Evolutionary conservation across 2,797 vertebrate species (phyloP), one percentile per base, ranked within the genome.

Genomic region (Hoplostethus atlanticus): DNA sequence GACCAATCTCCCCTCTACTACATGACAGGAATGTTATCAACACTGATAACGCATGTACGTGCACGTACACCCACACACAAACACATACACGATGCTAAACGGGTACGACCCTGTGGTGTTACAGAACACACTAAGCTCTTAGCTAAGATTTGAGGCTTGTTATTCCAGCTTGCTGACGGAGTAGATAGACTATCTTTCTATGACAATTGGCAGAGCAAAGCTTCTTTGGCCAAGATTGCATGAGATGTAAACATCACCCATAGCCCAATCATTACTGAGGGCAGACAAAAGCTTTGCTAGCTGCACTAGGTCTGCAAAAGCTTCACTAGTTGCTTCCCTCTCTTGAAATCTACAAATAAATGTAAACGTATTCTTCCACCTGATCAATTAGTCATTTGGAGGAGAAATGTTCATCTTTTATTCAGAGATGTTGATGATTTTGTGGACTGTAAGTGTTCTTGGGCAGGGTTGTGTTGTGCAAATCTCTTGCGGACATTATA

Each of bases 11-110:
- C 40, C 12, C 7, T 31, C 15, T 52, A 69, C 3, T 7, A 44
- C 34, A 63, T 64, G 52, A 25, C 65, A 36, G 50, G 31, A n/a
- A 54, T 64, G 6, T 76, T 67, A 81, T 72, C 55, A 38, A 48
- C 53, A 8, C 50, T 12, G 57, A 44, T 47, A 73, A 76, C 66
- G 55, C 34, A 54, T 16, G 31, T 28, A 65, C 30, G 10, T 53
- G 16, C 21, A 51, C 25, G 3, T 46, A n/a, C 8, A 13, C 34
- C 48, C 6, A 28, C 52, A 76, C 73, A 62, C 56, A 65, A 42
- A 31, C 21, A 53, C 0, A 58, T 12, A 0, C 6, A 5, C 4
- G 13, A 1, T 0, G 3, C 10, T 31, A 13, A 13, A 17, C 3
- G 25, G 25, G 25, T 28, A 28, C 1, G 25, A 28, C 52, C 81